Base-by-base conservation (phyloP, 2,888 invertebrate genomes). In the Amphipyra berbera region DNA sequence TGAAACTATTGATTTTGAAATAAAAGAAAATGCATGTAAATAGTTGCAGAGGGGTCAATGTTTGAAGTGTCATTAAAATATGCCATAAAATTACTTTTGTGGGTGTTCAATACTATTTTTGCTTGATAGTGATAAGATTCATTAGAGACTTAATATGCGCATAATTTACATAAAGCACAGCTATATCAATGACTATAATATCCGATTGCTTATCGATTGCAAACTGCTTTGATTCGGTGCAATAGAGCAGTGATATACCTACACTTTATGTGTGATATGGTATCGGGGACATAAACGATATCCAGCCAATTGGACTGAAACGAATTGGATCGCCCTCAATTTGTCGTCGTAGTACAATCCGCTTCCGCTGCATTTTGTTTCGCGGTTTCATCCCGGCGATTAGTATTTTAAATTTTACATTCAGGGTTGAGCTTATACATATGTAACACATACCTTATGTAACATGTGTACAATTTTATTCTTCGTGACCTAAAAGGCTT, bases 271-370 rank as follows among this genome's bases (percentile, higher is more conserved):
- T 82, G 79, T 78, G 86, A 86, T 88, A 89, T 87, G 86, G 85
- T 88, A 90, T 88, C 90, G 88, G 87, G 88, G 84, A 90, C 90
- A 91, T 90, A 91, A 91, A 91, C 91, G 93, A 92, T 93, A 92
- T 88, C 89, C 91, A 87, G 88, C 90, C 93, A 94, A 94, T 94
- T 93, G 93, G 93, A 93, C 90, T 93, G 94, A 91, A 94, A 93
- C 94, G 93, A 93, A 94, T 94, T 93, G 94, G 90, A 89, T 92
- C 91, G 93, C 92, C 91, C 94, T 93, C 94, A 87, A 90, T 93
- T 92, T 90, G 90, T 88, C 84, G 83, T 81, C 81, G 89, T 87
- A 85, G 81, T 86, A 86, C 90, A 88, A 87, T 84, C 82, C 86
- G 88, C 90, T 89, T 90, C 91, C 90, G 89, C 76, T 91, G 92